These are phyloP conservation scores for Heliornis fulica DNA, from an alignment of 2,113 vertebrate species.

Conservation along the genomic window DNA sequence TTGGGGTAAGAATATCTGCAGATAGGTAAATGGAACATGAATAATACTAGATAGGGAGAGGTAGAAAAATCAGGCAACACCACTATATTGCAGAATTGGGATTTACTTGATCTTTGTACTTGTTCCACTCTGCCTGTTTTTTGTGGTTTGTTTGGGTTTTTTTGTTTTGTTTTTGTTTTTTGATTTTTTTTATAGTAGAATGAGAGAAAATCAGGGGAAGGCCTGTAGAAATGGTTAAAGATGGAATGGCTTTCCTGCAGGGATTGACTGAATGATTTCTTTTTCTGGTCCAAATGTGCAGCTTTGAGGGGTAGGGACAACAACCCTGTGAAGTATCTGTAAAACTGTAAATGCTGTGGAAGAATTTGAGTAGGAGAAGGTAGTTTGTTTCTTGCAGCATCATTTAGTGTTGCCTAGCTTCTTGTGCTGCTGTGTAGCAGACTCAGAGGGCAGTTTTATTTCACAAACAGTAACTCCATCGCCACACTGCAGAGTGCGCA, in stretches of 20 bases:
- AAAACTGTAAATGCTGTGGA: neutral
- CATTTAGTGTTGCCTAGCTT: neutral
- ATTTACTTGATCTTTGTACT: neutral
- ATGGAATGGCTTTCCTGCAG: neutral
- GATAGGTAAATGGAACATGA: neutral
- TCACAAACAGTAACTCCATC: neutral
- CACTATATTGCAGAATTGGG: neutral
- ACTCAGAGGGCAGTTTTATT: neutral
- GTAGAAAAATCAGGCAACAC: neutral
- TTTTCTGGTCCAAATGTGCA: neutral
- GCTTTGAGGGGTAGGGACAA: neutral
- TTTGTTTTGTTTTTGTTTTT: neutral
- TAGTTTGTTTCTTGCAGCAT: neutral
- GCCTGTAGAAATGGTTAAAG: neutral
- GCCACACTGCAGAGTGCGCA: neutral
- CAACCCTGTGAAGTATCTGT: neutral
- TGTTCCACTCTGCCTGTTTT: neutral
- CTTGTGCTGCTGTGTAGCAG: neutral
- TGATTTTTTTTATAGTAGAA: neutral
- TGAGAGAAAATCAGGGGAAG: neutral
- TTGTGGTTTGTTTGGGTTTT: too few relatives aligned
- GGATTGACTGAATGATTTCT: neutral
- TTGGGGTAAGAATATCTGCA: neutral
- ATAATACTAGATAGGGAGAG: neutral
- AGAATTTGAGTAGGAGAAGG: neutral